Evolutionary conservation across 2,888 invertebrate genomes (phyloP).

Genomic region (Heliconius ismenius): DNA sequence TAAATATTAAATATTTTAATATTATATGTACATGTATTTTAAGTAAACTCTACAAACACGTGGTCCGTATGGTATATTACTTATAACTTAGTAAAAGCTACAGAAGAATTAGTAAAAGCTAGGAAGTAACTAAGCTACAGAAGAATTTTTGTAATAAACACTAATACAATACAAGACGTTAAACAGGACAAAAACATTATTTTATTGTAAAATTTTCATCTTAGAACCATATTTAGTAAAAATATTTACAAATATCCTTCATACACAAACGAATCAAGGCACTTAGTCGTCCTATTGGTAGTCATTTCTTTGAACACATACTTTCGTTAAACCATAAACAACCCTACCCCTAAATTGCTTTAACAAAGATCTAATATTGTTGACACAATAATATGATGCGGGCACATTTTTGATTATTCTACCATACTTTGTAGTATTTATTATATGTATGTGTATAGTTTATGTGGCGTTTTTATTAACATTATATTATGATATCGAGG

Average conservation of each 20-base stretch:
- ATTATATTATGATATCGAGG: neutral
- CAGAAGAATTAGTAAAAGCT: no score
- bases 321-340: neutral
- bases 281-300: neutral
- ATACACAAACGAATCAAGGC: neutral
- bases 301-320: neutral
- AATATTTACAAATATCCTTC: neutral
- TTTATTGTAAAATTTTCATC: no score
- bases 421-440: neutral
- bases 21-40: no score
- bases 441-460: neutral
- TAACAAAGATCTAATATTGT: slow-evolving; percentile 23
- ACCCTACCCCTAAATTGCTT: slow-evolving; percentile 10
- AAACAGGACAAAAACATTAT: no score
- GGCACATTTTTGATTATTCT: slow-evolving; percentile 10
- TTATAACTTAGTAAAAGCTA: no score
- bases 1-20: neutral
- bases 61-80: no score
- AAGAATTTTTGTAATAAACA: no score
- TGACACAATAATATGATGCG: slow-evolving; percentile 26
- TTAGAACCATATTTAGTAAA: no score
- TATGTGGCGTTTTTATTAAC: neutral
- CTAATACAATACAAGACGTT: no score
- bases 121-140: no score
- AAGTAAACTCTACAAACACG: no score